Base-by-base conservation (phyloP, 2,797 vertebrate genomes). In the Macropodus opercularis region DNA sequence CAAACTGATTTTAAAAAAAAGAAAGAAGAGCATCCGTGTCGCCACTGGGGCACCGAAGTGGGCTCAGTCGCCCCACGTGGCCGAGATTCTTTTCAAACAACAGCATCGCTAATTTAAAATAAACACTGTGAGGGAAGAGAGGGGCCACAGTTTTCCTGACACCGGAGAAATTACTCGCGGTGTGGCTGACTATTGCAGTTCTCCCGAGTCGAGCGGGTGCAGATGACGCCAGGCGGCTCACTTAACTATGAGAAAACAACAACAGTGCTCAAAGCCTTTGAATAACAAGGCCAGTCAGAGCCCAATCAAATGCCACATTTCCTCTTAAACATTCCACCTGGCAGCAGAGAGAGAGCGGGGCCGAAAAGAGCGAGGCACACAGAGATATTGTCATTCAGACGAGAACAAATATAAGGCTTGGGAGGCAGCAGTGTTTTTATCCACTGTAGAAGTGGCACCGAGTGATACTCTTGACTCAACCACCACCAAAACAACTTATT, bases 231-330 rank as follows among this genome's bases (percentile, higher is more conserved):
- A 43, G 44, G 24, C 40, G 39, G 55, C 36, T 76, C 53, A 48
- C 43, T 79, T 77, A 76, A 73, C 65, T 23, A n/a, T 5, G 34
- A 70, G 47, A 58, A 74, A 85, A 80, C 74, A 81, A 85, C 69
- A 73, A 62, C 63, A 36, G 53, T 2, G 29, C 67, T 78, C 56
- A 50, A 61, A 62, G 66, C 56, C 49, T 14, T 54, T 5, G 23
- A 64, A 74, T 71, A 86, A 82, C 81, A 69, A 77, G 64, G 62
- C 66, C 54, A 13, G 69, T 60, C 69, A 84, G 75, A 77, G 79
- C 59, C 66, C 80, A 80, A 85, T 87, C 75, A 70, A 80, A 85
- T 31, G 79, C 73, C 75, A 71, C 74, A 81, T 74, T 81, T 87
- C 76, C 81, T 69, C 79, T 73, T 62, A 58, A 77, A 43, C 75